Evolutionary conservation across 1,140 invertebrate species (phyloP).

Genomic region (Nilaparvata lugens): DNA sequence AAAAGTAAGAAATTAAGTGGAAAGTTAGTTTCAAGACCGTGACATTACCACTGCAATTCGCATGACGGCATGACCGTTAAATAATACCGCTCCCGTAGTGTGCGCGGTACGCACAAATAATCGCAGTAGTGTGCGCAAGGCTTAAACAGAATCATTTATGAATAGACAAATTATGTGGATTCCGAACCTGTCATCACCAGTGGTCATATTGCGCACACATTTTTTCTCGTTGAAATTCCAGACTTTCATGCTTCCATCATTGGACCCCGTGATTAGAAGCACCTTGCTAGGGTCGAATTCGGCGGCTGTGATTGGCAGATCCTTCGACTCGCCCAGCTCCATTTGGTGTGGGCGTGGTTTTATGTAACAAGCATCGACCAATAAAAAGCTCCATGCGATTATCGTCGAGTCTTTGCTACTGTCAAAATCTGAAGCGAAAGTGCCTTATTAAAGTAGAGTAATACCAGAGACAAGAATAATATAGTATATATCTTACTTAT

Average conservation of each 20-base stretch:
- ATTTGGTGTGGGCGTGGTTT: conserved; percentile 51
- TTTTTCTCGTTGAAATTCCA: conserved; percentile 71
- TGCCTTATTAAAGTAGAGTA: too few relatives aligned
- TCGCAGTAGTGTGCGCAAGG: too few relatives aligned
- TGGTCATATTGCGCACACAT: conserved; percentile 50
- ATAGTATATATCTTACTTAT: too few relatives aligned
- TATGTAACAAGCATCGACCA: conserved; percentile 44
- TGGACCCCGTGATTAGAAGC: conserved; percentile 55
- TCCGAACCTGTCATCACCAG: conserved; percentile 41
- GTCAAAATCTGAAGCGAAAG: conserved; percentile 49
- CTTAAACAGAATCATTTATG: too few relatives aligned
- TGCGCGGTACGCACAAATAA: too few relatives aligned
- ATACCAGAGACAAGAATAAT: too few relatives aligned
- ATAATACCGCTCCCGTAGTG: too few relatives aligned
- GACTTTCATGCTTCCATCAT: conserved; percentile 47
- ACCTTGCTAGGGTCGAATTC: conserved; percentile 59
- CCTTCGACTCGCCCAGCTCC: conserved; percentile 45
- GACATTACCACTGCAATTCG: too few relatives aligned
- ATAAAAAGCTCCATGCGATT: conserved; percentile 53
- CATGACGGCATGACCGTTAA: too few relatives aligned
- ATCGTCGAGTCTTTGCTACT: conserved; percentile 60
- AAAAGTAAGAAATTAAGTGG: too few relatives aligned
- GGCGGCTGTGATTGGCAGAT: conserved; percentile 63
- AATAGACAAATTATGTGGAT: too few relatives aligned
- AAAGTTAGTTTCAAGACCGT: too few relatives aligned